Base-by-base conservation (phyloP, 2,113 vertebrate genomes). In the Myotis yumanensis region DNA sequence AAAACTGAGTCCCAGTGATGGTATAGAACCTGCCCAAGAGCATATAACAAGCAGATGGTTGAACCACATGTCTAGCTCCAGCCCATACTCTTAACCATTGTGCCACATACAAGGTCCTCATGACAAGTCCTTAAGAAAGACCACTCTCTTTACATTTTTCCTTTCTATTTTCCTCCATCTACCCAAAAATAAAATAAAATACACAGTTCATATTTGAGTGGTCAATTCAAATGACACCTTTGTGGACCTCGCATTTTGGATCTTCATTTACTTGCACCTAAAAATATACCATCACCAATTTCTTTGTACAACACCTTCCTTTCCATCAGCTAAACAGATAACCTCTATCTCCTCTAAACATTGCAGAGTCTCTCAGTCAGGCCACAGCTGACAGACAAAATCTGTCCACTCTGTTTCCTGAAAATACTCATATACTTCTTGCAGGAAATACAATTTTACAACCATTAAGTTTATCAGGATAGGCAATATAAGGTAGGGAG, bases 401-500 rank as follows among this genome's bases (percentile, higher is more conserved):
- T 4, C n/a, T 57, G 10, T 73, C 32, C 17, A 20, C 30, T 77
- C 48, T 59, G 18, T 43, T 32, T 89, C 84, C 54, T 54, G 7
- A 32, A 87, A 62, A 73, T 28, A 82, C 17, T 14, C 17, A 69
- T 11, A 48, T 69, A 54, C 12, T 46, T 88, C 43, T 15, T 54
- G 25, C 25, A 32, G 37, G 17, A 82, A 90, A 83, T 30, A 52
- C 25, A 77, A 51, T 14, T 88, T 62, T 57, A 14, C 7, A 59
- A 75, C 10, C 73, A 17, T 2, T 10, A 11, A 94, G 51, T 22
- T 2, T 32, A 64, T 80, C 3, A 30, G 25, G 32, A 75, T 0
- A 11, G n/a, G 12, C 23, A 82, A 40, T 2, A 14, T 20, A 22
- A 23, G 10, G 43, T 46, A 37, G 6, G 14, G 7, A 0, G 4